A percentile compares a stretch with the other conserved stretches of the same genome.
These are phyloP conservation scores for Orbicella faveolata DNA, from an alignment of 64 coral and sea anemone genomes.

Conservation along the genomic window DNA sequence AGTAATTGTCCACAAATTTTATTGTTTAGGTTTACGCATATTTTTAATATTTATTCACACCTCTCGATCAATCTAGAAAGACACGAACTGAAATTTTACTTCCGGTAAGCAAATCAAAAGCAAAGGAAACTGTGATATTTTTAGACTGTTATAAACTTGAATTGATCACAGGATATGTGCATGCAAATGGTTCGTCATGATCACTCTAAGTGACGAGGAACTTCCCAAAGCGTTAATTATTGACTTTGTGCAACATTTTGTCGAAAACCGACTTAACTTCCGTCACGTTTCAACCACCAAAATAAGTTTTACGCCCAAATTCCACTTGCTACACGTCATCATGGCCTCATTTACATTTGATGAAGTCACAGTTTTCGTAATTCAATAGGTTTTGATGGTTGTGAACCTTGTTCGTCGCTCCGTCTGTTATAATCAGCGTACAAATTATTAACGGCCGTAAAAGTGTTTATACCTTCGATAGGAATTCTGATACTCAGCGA, in stretches of 20 bases:
- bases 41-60: neutral
- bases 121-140: neutral
- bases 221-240: neutral
- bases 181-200: neutral
- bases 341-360: conserved; percentile 69
- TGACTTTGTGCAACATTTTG: neutral
- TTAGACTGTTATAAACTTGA: neutral
- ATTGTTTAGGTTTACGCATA: neutral
- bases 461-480: conserved; percentile 6
- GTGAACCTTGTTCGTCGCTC: neutral
- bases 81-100: neutral
- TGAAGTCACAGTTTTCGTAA: conserved; percentile 86
- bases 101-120: neutral
- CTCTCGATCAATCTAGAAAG: conserved; percentile 18
- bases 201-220: neutral
- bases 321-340: conserved; percentile 64
- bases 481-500: neutral
- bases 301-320: conserved; percentile 75
- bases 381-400: conserved; percentile 67
- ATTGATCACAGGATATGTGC: neutral
- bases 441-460: conserved; percentile 11
- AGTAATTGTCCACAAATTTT: neutral
- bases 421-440: conserved; percentile 11
- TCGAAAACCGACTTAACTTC: neutral
- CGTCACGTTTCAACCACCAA: conserved; percentile 54